Evolutionary conservation across 2,888 invertebrate species (phyloP), one percentile per base, ranked within the genome.

Genomic region (Netelia fuscicornis): DNA sequence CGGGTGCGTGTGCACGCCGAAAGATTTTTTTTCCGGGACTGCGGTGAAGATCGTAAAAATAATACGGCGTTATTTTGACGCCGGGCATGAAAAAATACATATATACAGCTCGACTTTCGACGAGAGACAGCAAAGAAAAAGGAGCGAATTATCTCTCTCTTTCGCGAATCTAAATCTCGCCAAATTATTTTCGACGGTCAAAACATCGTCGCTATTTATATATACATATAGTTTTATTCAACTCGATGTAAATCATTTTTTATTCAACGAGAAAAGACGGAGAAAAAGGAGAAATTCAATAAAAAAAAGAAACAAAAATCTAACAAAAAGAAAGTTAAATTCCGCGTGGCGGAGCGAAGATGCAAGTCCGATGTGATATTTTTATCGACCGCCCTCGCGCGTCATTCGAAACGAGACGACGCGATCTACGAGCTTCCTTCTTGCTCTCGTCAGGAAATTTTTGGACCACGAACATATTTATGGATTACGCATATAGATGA

Each of bases 21-120:
- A 65, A 56, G 42, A 74, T 76, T 64, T 23, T 56, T 72, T 52
- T 72, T 60, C 60, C 75, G 48, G 52, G 30, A 68, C 64, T 42
- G 74, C 44, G 9, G 23, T 6, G 11, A 9, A 60, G 67, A 77
- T 81, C 81, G 74, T 81, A 84, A 86, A 81, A 83, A 86, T 81
- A 78, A 84, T 83, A 67, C 62, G 67, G 67, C 81, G 77, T 86
- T 84, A 79, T 84, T 87, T 84, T 81, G 62, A 84, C 78, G 83
- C 81, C 64, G 25, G 52, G 67, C 64, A 17, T 44, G 54, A 82
- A 80, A 84, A 82, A 80, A 84, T 60, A 65, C 52, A 62, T 25
- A 25, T 62, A 37, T 48, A 68, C 54, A 52, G 37, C n/a, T 64
- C 17, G 64, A 42, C 48, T 44, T 67, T 25, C 25, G 44, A 11